Evolutionary conservation across 1,140 invertebrate genomes (phyloP), one percentile per base, ranked within the genome.

Genomic region (Drosophila repleta): DNA sequence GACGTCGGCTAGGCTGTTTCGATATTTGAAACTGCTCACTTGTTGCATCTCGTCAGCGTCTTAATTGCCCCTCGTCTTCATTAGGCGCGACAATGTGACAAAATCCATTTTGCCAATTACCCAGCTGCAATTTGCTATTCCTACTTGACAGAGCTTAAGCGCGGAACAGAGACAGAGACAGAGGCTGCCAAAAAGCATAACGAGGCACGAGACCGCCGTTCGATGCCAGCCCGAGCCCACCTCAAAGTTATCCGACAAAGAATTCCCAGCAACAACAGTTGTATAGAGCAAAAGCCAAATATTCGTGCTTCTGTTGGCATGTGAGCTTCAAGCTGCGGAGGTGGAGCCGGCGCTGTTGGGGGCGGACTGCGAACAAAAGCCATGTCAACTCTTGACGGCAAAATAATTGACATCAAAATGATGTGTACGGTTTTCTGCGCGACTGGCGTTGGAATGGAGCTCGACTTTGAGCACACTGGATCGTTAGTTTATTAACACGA

Each of bases 371-470:
- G 17, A 18, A 39, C 43, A 82, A 74, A 81, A 61, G 55, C 55
- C 58, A 60, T 63, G 76, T 69, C 51, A 48, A 56, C 58, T 68
- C 69, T 55, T 73, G 55, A 58, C 21, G 41, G 39, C 58, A 74
- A 81, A 76, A 77, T 77, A 82, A 81, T 81, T 77, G 79, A 81
- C 64, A 69, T 70, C 60, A 58, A 77, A 66, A 69, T 81, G 56
- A 70, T 79, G 76, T 48, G 57, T n/a, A 62, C 48, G 37, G 52
- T 18, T 52, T 35, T 63, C 35, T 56, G 58, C 11, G 17, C 21
- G 18, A 57, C 55, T 79, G 60, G 37, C 51, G 18, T 11, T 61
- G 45, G 62, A 35, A 74, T 64, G 41, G 53, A 41, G 17, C 35
- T 24, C 46, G 41, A 53, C 49, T 57, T 24, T 60, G 56, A 35